Base-by-base conservation (phyloP, 2,888 invertebrate genomes). In the Selenia dentaria region DNA sequence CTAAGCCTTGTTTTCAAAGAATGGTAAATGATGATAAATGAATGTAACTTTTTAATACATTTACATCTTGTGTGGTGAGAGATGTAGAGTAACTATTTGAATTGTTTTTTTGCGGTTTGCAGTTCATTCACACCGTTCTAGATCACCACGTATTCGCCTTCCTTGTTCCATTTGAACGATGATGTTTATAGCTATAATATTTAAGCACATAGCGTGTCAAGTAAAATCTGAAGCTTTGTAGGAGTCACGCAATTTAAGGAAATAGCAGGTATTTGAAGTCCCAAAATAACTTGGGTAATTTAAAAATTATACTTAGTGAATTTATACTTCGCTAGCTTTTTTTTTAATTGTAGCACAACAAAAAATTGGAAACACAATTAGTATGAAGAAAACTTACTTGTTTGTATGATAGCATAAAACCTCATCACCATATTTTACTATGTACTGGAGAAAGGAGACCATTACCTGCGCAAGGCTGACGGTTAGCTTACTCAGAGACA, bases 11-110 rank as follows among this genome's bases (percentile, higher is more conserved):
- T 46, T 46, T 34, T 38, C 37, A 42, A 49, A 41, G 41, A 48
- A 48, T 26, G 39, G 36, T 44, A 50, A 50, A 51, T 51, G 42
- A 49, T 48, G 45, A 55, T 55, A 51, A 46, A 51, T 54, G 38
- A 25, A 45, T 36, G 33, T 29, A 45, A 50, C 37, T 37, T 44
- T 44, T 39, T 28, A 33, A 36, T 27, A 43, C 42, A 34, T 40
- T 40, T 46, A 46, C 39, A 14, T 31, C 29, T 39, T 41, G 36
- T 40, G 41, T 37, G 32, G 26, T 37, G 45, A 45, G 45, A 39
- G 47, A 41, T 47, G 41, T 47, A 41, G 47, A 41, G 37, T 47
- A 33, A 47, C 32, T 48, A 49, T 49, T 44, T 43, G 39, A 39
- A 49, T 49, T 32, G 34, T 45, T 51, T 45, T 51, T 41, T 40